These are phyloP conservation scores for Chaetops frenatus DNA, from an alignment of 2,113 vertebrate species.

Conservation along the genomic window DNA sequence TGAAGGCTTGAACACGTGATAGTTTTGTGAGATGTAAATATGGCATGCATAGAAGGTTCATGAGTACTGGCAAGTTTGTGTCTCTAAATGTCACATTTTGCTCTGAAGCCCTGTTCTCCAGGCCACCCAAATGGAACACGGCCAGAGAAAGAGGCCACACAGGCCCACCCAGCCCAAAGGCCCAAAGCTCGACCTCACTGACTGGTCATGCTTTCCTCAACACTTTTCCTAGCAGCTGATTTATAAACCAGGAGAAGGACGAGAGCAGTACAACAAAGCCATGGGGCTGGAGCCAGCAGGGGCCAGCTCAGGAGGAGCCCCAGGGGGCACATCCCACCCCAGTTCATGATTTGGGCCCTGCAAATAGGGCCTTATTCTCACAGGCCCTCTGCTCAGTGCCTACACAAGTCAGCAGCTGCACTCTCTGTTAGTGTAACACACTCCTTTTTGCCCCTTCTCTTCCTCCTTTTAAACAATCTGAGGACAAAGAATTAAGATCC, in stretches of 20 bases:
- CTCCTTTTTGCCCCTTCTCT: background rate
- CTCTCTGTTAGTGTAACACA: background rate
- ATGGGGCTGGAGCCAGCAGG: fast-evolving
- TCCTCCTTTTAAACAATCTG: background rate
- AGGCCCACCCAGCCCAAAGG: background rate
- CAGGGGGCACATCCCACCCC: fast-evolving
- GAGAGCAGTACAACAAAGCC: background rate
- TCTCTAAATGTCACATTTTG: background rate
- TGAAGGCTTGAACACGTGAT: background rate
- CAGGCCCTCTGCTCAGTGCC: fast-evolving
- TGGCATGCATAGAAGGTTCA: background rate
- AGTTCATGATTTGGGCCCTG: background rate
- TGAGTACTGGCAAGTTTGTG: background rate
- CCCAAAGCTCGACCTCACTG: fast-evolving
- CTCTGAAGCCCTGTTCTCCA: background rate
- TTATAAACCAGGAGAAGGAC: background rate
- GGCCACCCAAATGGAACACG: background rate
- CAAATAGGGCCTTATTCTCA: fast-evolving
- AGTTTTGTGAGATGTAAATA: background rate
- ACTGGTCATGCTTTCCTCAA: background rate
- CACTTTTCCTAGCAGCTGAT: background rate
- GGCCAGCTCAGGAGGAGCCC: background rate
- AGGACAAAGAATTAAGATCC: background rate
- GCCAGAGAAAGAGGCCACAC: background rate
- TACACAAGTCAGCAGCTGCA: background rate